A percentile compares a stretch with the other conserved stretches of the same genome.
Evolutionary conservation across 2,113 vertebrate genomes (phyloP).

Genomic region (Pseudopodoces humilis): DNA sequence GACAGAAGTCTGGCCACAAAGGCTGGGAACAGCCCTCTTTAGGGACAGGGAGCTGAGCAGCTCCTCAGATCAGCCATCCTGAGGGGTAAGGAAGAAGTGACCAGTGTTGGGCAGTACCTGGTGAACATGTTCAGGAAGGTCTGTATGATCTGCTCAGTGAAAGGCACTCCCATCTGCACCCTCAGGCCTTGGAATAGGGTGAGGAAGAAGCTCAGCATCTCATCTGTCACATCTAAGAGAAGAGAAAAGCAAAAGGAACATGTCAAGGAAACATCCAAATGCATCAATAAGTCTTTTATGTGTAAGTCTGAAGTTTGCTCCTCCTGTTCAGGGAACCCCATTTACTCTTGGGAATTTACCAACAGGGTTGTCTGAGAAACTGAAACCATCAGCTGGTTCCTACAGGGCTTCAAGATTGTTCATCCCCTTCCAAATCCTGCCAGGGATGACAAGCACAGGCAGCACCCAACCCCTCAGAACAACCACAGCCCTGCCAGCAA

Average conservation of each 20-base stretch:
- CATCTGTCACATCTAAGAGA: conserved; percentile 90
- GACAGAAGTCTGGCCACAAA: not conserved
- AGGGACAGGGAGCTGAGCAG: not conserved
- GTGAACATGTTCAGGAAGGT: conserved; percentile 99
- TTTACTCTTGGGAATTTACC: not conserved
- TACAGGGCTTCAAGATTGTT: not conserved
- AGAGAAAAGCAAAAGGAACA: not conserved
- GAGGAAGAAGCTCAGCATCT: conserved; percentile 98
- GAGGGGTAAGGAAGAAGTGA: not conserved
- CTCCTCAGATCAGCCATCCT: not conserved
- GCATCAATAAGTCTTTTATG: not conserved
- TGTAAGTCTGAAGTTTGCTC: not conserved
- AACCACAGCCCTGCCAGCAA: fast-evolving
- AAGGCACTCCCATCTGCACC: conserved; percentile 97
- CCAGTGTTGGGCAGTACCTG: conserved; percentile 73
- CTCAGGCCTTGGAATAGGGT: conserved; percentile 93
- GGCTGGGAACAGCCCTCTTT: not conserved
- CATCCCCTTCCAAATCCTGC: not conserved
- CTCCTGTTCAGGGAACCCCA: not conserved
- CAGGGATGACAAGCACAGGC: not conserved
- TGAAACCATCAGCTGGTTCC: not conserved
- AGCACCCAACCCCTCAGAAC: not conserved
- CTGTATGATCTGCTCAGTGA: conserved; percentile 97
- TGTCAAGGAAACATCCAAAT: not conserved
- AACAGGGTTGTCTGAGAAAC: not conserved